These are phyloP conservation scores for Erpobdella octoculata DNA, from an alignment of 2,888 invertebrate species.

Conservation along the genomic window DNA sequence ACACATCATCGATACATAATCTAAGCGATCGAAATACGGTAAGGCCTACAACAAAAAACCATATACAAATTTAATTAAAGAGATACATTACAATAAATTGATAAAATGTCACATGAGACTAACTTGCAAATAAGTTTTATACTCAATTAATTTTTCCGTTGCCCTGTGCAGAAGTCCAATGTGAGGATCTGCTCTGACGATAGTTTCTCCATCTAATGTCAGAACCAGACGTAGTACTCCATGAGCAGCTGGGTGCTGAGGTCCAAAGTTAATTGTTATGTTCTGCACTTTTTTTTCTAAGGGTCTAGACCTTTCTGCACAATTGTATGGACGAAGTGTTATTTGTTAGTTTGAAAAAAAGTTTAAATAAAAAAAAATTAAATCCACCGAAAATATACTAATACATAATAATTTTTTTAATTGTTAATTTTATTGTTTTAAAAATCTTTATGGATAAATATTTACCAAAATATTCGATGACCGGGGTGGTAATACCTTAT, in stretches of 20 bases:
- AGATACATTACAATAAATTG: not conserved
- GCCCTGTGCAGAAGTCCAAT: slow-evolving; percentile 92
- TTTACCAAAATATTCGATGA: too few species aligned
- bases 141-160: slow-evolving; percentile 94
- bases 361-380: not conserved
- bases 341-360: not conserved
- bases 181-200: slow-evolving; percentile 84
- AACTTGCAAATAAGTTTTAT: slow-evolving; percentile 83
- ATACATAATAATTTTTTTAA: too few species aligned
- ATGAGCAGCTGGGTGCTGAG: slow-evolving; percentile 89
- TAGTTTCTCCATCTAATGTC: slow-evolving; percentile 78
- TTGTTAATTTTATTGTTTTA: too few species aligned
- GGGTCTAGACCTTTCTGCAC: slow-evolving; percentile 48
- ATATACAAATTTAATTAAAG: not conserved
- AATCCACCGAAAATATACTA: too few species aligned
- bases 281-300: slow-evolving; percentile 76
- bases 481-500: too few species aligned
- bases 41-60: slow-evolving; percentile 59
- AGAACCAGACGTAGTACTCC: slow-evolving; percentile 78
- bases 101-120: not conserved
- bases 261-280: slow-evolving; percentile 78
- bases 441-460: too few species aligned
- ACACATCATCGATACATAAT: slow-evolving; percentile 99
- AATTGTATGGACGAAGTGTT: too few species aligned
- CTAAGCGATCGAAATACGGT: slow-evolving; percentile 93